These are phyloP conservation scores for Leucoma salicis DNA, from an alignment of 2,888 invertebrate genomes.

Conservation along the genomic window DNA sequence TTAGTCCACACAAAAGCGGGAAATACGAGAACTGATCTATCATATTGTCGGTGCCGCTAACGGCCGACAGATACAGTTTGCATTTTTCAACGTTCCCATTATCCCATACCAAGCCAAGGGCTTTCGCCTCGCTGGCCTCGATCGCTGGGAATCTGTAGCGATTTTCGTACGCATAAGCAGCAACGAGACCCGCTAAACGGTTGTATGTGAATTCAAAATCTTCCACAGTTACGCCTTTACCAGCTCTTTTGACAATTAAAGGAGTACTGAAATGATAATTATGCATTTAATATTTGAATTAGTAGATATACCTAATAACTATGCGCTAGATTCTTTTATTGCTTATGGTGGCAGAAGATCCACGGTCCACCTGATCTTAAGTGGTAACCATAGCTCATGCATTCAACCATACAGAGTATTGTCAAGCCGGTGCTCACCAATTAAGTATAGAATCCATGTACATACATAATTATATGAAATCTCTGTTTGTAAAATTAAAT, in stretches of 20 bases:
- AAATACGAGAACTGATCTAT: conserved; percentile 49
- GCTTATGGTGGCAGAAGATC: too few species aligned
- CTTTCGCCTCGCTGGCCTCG: conserved; percentile 40
- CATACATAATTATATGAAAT: too few species aligned
- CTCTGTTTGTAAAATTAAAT: too few species aligned
- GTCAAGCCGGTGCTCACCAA: too few species aligned
- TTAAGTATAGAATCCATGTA: too few species aligned
- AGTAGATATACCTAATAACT: too few species aligned
- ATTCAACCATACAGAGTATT: too few species aligned
- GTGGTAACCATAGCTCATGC: too few species aligned
- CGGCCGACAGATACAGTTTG: conserved; percentile 47
- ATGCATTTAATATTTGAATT: too few species aligned
- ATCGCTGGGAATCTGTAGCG: conserved; percentile 41
- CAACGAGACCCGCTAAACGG: conserved; percentile 47
- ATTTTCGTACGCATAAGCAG: conserved; percentile 52
- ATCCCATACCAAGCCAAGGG: conserved; percentile 50
- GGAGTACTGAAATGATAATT: conserved; percentile 42
- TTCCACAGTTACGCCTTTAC: conserved; percentile 38
- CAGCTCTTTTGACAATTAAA: conserved; percentile 46
- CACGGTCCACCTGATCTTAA: too few species aligned
- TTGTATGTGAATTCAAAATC: conserved; percentile 54
- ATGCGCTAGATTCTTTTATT: too few species aligned
- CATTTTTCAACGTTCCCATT: conserved; percentile 34
- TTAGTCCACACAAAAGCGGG: conserved; percentile 51
- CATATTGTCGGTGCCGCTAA: conserved; percentile 53